Percentiles rank a stretch among this genome's conserved stretches.
phyloP scores from a whole-genome alignment of 1,140 invertebrate species.

The Periplaneta americana region DNA sequence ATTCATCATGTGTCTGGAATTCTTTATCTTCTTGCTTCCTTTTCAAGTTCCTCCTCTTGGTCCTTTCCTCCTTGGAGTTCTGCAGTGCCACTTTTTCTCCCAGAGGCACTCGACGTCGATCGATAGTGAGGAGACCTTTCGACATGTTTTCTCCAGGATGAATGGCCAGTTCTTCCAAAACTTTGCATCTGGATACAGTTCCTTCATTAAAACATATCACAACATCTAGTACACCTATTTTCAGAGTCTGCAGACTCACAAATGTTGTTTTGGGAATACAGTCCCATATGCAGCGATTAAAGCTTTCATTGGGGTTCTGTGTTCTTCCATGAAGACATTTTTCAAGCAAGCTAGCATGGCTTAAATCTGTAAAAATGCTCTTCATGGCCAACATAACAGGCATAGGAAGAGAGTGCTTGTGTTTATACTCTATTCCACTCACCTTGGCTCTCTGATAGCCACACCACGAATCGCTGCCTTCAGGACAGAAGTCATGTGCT shows the following conservation, averaged over 20 bases:
- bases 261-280: conserved; percentile 18
- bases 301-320: conserved; percentile 18
- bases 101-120: background rate
- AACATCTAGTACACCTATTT: conserved; percentile 14
- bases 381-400: conserved; percentile 23
- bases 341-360: conserved; percentile 12
- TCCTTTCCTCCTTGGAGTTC: background rate
- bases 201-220: conserved; percentile 12
- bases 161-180: background rate
- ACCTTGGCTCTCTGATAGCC: conserved; percentile 15
- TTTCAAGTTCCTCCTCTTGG: background rate
- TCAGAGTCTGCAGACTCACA: conserved; percentile 9
- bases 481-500: conserved; percentile 23
- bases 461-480: conserved; percentile 23
- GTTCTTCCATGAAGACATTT: conserved; percentile 18
- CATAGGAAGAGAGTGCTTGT: conserved; percentile 9
- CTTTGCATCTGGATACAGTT: background rate
- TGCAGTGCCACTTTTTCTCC: background rate
- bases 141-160: background rate
- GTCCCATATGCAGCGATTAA: conserved; percentile 20
- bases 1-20: too few species aligned
- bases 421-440: background rate
- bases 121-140: background rate
- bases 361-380: conserved; percentile 13
- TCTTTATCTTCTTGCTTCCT: background rate